Base-by-base conservation (phyloP, 2,888 invertebrate species). In the Acleris cristana region DNA sequence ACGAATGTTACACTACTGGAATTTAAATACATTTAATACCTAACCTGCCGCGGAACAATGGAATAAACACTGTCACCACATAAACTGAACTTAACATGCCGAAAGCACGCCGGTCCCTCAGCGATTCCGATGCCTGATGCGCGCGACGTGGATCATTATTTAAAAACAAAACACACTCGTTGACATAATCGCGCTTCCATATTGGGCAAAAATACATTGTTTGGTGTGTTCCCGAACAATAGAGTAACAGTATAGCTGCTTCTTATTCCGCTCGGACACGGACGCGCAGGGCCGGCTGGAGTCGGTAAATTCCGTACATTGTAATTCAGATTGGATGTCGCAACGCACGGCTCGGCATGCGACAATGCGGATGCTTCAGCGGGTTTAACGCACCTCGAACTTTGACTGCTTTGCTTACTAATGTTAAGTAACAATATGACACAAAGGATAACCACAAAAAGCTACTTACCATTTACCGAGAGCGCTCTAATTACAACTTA, bases 181-280 rank as follows among this genome's bases (percentile, higher is more conserved):
- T 87, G 89, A 91, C 91, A 92, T 90, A 90, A 90, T 89, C 86
- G 84, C 86, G 82, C 81, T 82, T 77, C 90, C 90, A 85, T 90
- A 91, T 90, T 89, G 84, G 89, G 87, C 86, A 80, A 89, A 90
- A 89, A 89, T 86, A 91, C 91, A 90, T 88, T 89, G 90, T 90
- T 88, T 80, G 79, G 85, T 86, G 84, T 87, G 86, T 89, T 80
- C 82, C 78, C 78, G 83, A 87, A 92, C 90, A 91, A 91, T 90
- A 86, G 88, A 86, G 83, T 83, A 90, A 91, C 91, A 87, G 90
- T 91, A 90, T 82, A 84, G 77, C 88, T 90, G 86, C 78, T 92
- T 92, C 90, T 90, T 90, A 92, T 91, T 91, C 91, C 89, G 88
- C 81, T 84, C 89, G 90, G 89, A 89, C 87, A 87, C 86, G 87